These are phyloP conservation scores for Branchinecta lynchi DNA, from an alignment of 1,140 invertebrate genomes.

Conservation along the genomic window DNA sequence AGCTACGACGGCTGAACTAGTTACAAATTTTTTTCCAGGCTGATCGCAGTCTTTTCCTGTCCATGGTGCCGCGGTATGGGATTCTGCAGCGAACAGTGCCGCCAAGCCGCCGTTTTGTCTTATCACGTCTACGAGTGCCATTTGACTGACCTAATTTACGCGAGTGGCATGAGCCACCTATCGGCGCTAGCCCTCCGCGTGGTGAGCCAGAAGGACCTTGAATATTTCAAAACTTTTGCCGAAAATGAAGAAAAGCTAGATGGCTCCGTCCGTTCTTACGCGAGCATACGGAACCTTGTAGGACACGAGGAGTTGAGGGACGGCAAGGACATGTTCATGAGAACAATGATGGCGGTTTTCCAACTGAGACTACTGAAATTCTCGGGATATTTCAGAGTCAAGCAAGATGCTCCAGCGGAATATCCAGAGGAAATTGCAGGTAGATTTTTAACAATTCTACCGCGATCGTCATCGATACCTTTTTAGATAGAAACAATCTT, in stretches of 20 bases:
- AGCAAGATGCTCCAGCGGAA: constrained; percentile 26
- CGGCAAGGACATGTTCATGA: constrained; percentile 61
- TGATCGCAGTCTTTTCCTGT: constrained; percentile 51
- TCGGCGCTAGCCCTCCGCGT: constrained; percentile 57
- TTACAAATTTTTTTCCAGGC: constrained; percentile 28
- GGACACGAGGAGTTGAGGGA: constrained; percentile 53
- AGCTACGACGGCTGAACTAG: too few species aligned
- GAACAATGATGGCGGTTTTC: constrained; percentile 62
- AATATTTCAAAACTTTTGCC: constrained; percentile 41
- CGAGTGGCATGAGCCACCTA: constrained; percentile 30
- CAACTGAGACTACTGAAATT: constrained; percentile 55
- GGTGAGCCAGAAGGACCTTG: constrained; percentile 50
- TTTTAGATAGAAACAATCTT: too few species aligned
- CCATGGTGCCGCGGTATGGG: constrained; percentile 51
- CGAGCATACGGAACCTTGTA: constrained; percentile 50
- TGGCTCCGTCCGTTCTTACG: constrained; percentile 34
- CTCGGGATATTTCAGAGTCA: constrained; percentile 45
- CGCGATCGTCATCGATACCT: neutral
- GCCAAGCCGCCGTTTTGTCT: constrained; percentile 42
- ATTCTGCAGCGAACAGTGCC: constrained; percentile 64
- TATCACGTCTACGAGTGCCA: constrained; percentile 69
- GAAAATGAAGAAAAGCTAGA: constrained; percentile 17
- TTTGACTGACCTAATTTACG: constrained; percentile 47
- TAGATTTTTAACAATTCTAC: neutral
- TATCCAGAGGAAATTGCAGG: neutral